Evolutionary conservation across 2,113 vertebrate species (phyloP), one percentile per base, ranked within the genome.

Genomic region (Baryphthengus martii): DNA sequence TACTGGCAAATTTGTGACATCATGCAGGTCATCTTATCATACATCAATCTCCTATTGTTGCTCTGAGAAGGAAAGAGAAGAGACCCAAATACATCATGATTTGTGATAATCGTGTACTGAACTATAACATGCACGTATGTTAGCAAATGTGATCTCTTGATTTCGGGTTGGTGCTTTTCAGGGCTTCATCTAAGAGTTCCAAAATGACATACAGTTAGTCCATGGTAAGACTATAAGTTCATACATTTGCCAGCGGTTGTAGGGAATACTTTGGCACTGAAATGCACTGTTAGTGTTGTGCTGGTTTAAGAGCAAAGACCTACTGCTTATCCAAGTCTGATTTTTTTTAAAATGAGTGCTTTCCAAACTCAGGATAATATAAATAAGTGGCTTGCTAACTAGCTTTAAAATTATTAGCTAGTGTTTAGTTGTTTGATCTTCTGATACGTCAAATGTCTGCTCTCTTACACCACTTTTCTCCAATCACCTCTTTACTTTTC

Each of bases 1-100:
- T 75, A 13, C 31, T 59, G 29, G 16, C 78, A 25, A 79, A 61
- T 85, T 79, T 17, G n/a, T 84, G 81, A 5, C 10, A 19, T 68
- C 2, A 1, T 63, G 6, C 33, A 39, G 74, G 12, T 84, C 19
- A 42, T 55, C 14, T 44, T 58, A 9, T 16, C 7, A 0, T 80
- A 7, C 3, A 3, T 45, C 0, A 0, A 11, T 55, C 13, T 61
- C 33, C 70, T 62, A 20, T n/a, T 61, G 29, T 52, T 79, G n/a
- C 35, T 83, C 3, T 18, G 8, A 12, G 35, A 89, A 44, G 45
- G 18, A n/a, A 80, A 81, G 25, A 71, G 65, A 83, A 78, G 33
- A 73, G 50, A 50, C 55, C 21, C n/a, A 79, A 65, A 58, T 42
- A 15, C 6, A 10, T 71, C 0, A 31, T 63, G 17, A 17, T 55